Evolutionary conservation across 2,888 invertebrate species (phyloP), one percentile per base, ranked within the genome.

Genomic region (Drosophila antonietae): DNA sequence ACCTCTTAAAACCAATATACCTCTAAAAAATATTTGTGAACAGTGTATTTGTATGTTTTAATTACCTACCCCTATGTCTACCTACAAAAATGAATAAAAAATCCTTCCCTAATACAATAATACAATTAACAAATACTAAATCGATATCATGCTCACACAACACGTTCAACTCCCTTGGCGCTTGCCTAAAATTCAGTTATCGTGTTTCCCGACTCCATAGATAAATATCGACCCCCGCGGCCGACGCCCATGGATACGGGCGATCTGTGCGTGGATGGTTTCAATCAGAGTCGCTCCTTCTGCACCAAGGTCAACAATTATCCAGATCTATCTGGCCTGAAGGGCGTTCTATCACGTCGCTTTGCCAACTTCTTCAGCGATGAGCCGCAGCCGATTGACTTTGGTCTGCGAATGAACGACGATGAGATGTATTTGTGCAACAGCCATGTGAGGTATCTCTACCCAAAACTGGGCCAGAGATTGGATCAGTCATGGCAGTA

Each of bases 401-500:
- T 95, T 35, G 91, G 92, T 2, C 93, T 94, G 68, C 92, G 95
- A 14, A 92, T 94, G 62, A 93, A 94, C 18, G 68, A 66, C 9
- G 85, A 75, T 3, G 93, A 94, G 59, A 86, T 93, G 20, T 93
- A 93, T 31, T 84, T 95, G 1, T 95, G 95, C 79, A 72, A 81
- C 2, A 93, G 93, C 44, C 81, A 75, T 3, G 91, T 93, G 80
- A 68, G 81, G 18, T 64, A 95, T 0, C 93, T 95, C 14, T 94
- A 93, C 78, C 97, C 96, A 0, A 93, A 95, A 91, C 93, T 94
- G 0, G 96, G 94, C 0, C 91, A 93, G 66, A 95, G 94, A 59
- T 93, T 93, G 73, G 93, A 95, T n/a, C 94, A 94, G 14, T 93
- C 95, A 71, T 96, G 96, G 96, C 93, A 95, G 80, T 94, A 94